Evolutionary conservation across 2,797 vertebrate genomes (phyloP), one percentile per base, ranked within the genome.

Genomic region (Danio aesculapii): DNA sequence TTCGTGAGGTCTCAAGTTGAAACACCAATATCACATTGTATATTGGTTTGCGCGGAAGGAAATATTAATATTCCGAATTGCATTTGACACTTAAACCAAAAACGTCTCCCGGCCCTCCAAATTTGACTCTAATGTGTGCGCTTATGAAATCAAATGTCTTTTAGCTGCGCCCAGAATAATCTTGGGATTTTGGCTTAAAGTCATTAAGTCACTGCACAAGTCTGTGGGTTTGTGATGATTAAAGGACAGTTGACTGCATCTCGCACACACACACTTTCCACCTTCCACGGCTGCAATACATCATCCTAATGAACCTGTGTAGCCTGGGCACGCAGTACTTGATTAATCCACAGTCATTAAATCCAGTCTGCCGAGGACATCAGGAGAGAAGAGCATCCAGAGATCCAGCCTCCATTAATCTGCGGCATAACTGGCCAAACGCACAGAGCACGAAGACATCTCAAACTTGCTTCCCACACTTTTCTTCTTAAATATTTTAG

Each of bases 291-390:
- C 46, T 64, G 77, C 58, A 84, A 90, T 91, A 70, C 81, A 92
- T 94, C 89, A 90, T 89, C 79, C 69, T 91, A 92, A 92, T 93
- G 88, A 90, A 91, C 88, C 84, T 81, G 8, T 77, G 69, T 78
- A 81, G 82, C 86, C 74, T 84, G 59, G 50, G 72, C 78, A 39
- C 68, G 85, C 69, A 82, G 75, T 86, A 68, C 83, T 84, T 90
- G 89, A 92, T 93, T 92, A 89, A 92, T 88, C 87, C 83, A 71
- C 84, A 61, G 82, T 91, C 85, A 88, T 92, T 91, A 91, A 83
- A 71, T 72, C 69, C 21, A 77, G 73, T 71, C 84, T 81, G 77
- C 77, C 53, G 44, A 67, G 5, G 71, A 62, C 3, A 82, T 80
- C 80, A n/a, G 52, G 55, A 53, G 53, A 55, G 64, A 55, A 16